phyloP scores from a whole-genome alignment of 2,888 invertebrate species.

The Cataglyphis altisquamis region DNA sequence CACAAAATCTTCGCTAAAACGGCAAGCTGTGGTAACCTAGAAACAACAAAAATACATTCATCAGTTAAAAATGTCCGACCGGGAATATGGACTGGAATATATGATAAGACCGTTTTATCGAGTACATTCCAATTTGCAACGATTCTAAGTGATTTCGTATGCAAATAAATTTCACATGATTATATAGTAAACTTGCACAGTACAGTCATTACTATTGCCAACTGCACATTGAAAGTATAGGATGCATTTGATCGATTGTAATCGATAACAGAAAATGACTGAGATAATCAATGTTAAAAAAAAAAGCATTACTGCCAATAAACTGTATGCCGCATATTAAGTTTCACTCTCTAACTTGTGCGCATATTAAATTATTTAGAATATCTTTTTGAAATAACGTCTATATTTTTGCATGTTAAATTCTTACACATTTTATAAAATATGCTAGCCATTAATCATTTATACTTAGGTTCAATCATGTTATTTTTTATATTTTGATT shows the following conservation, averaged over 20 bases:
- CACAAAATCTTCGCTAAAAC: conserved; percentile 96
- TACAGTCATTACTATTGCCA: conserved; percentile 62
- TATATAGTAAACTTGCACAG: conserved; percentile 41
- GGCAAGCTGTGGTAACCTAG: conserved; percentile 96
- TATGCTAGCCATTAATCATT: neutral
- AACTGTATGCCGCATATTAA: conserved; percentile 46
- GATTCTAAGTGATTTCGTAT: conserved; percentile 64
- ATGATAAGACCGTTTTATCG: conserved; percentile 45
- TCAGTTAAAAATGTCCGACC: conserved; percentile 23
- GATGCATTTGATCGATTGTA: conserved; percentile 61
- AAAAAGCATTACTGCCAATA: conserved; percentile 63
- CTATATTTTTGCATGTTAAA: neutral
- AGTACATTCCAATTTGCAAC: conserved; percentile 45
- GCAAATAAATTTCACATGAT: conserved; percentile 68
- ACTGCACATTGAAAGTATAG: conserved; percentile 65
- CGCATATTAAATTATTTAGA: neutral
- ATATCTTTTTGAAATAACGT: neutral
- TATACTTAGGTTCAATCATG: neutral
- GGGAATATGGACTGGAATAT: conserved; percentile 22
- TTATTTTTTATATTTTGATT: neutral
- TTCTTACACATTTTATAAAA: neutral
- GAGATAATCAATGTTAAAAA: conserved; percentile 61
- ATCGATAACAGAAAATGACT: conserved; percentile 67
- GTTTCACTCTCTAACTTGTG: conserved; percentile 46
- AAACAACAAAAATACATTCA: conserved; percentile 84